phyloP scores from a whole-genome alignment of 2,113 vertebrate genomes.

The Columba janthina region DNA sequence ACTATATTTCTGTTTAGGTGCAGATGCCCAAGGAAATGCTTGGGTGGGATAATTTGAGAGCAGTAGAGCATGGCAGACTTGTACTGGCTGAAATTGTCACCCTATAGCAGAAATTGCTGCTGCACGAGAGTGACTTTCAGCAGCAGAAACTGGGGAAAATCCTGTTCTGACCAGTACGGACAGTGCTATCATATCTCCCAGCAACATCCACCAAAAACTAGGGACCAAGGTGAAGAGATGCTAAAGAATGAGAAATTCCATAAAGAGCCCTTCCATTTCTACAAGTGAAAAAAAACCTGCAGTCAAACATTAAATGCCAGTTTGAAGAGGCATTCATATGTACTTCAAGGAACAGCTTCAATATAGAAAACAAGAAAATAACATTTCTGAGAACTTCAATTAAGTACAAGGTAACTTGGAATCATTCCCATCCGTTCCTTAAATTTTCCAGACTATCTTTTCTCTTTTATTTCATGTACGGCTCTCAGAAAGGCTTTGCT shows the following conservation, averaged over 20 bases:
- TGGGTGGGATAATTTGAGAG: neutral
- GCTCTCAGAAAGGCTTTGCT: slow-evolving; percentile 59
- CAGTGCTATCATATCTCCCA: neutral
- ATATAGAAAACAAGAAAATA: slow-evolving; percentile 55
- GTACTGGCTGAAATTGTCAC: neutral
- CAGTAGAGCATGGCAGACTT: neutral
- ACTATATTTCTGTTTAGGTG: neutral
- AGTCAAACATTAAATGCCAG: slow-evolving; percentile 47
- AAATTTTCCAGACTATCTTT: slow-evolving; percentile 63
- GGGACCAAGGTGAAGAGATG: neutral
- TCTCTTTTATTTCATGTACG: slow-evolving; percentile 17
- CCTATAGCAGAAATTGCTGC: neutral
- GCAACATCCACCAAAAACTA: neutral
- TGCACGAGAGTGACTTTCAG: neutral
- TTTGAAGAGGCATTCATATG: slow-evolving; percentile 13
- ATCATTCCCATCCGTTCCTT: slow-evolving; percentile 56
- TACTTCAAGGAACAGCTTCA: slow-evolving; percentile 53
- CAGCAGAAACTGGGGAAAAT: neutral
- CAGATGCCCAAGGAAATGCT: neutral
- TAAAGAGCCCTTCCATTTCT: neutral
- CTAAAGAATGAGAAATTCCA: neutral
- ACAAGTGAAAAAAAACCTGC: neutral
- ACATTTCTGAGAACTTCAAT: slow-evolving; percentile 59
- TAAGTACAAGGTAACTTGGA: slow-evolving; percentile 67
- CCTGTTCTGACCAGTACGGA: fast-evolving